Conservation (phyloP, 2,113 vertebrate genomes). For the Cyphomyrus discorhynchus region DNA sequence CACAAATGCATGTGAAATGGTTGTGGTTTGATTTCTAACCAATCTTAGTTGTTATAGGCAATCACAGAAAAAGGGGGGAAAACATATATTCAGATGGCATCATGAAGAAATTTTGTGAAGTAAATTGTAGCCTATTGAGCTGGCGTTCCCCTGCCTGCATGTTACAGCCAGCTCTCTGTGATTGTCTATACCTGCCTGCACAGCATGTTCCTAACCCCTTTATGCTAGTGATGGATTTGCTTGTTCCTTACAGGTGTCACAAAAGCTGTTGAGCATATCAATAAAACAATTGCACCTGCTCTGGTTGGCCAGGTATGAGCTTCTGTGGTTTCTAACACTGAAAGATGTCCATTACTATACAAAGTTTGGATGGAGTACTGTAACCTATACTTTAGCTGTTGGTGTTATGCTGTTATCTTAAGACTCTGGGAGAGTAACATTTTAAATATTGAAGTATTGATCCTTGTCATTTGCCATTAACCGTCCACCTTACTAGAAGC, state of each 20-base stretch:
- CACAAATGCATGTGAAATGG: constrained; percentile 50
- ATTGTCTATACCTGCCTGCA: constrained; percentile 46
- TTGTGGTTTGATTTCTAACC: constrained; percentile 53
- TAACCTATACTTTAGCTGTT: neutral
- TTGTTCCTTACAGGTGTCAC: constrained; percentile 82
- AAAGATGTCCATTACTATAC: neutral
- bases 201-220: constrained; percentile 14
- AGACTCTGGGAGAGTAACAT: neutral
- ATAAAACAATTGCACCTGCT: constrained; percentile 84
- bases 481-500: neutral
- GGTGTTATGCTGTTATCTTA: neutral
- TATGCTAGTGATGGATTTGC: constrained; percentile 55
- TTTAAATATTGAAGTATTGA: neutral
- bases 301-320: constrained; percentile 83
- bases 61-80: neutral
- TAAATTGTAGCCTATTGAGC: neutral
- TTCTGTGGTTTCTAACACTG: constrained; percentile 17
- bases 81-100: neutral
- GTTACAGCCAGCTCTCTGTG: neutral
- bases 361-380: neutral
- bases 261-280: constrained; percentile 91
- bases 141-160: neutral
- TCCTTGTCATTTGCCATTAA: neutral
- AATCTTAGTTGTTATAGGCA: constrained; percentile 32
- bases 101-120: neutral